These are phyloP conservation scores for Leptinotarsa haldemani DNA, from an alignment of 2,888 invertebrate genomes.

Conservation along the genomic window DNA sequence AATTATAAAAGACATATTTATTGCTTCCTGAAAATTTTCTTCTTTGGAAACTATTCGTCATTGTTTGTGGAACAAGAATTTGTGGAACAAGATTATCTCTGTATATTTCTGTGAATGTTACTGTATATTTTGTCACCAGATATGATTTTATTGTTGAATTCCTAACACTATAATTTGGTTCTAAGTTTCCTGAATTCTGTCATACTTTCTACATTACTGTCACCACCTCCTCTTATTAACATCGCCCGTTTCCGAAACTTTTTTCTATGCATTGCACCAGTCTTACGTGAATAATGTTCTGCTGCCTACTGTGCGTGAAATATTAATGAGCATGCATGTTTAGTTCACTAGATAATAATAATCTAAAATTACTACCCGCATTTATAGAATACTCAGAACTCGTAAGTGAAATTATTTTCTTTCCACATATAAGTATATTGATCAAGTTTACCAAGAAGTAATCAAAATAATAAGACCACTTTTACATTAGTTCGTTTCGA, in stretches of 20 bases:
- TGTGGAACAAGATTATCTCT: too few species aligned
- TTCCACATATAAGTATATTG: conserved; percentile 43
- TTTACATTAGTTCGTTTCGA: conserved; percentile 23
- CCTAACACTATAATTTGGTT: too few species aligned
- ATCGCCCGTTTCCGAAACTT: not conserved
- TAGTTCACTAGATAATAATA: conserved; percentile 42
- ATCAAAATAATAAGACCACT: conserved; percentile 40
- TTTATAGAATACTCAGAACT: conserved; percentile 45
- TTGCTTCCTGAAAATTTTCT: too few species aligned
- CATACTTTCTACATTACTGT: too few species aligned
- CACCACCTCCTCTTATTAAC: not conserved
- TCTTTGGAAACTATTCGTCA: too few species aligned
- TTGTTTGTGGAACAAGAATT: too few species aligned
- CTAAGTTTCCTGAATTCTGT: too few species aligned
- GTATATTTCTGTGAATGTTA: too few species aligned
- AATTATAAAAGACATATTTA: too few species aligned
- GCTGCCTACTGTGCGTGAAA: not conserved
- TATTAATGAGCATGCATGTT: conserved; percentile 26
- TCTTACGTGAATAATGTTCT: not conserved
- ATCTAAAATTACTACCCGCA: conserved; percentile 45
- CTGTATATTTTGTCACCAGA: too few species aligned
- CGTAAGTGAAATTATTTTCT: conserved; percentile 43
- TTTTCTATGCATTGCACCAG: not conserved
- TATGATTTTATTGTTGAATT: too few species aligned
- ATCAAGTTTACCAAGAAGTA: conserved; percentile 43